Base-by-base conservation (phyloP, 2,797 vertebrate genomes). In the Morelia viridis region DNA sequence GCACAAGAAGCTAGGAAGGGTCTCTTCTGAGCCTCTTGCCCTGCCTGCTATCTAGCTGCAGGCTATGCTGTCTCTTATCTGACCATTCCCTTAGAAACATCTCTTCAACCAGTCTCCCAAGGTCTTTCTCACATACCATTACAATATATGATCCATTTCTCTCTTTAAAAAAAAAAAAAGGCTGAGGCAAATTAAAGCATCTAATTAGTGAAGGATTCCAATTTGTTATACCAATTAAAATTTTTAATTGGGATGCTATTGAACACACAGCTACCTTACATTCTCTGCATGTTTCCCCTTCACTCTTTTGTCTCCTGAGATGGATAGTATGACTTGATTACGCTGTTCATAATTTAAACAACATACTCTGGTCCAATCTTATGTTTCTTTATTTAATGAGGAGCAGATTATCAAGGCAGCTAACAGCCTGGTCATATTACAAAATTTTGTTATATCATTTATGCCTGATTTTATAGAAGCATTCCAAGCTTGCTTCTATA, bases 221-320 rank as follows among this genome's bases (percentile, higher is more conserved):
- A 88, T 89, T 89, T 84, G 86, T 92, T 89, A 89, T 89, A 24
- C n/a, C 61, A 88, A 92, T 88, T 91, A 91, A 91, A 86, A 24
- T 0, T n/a, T 88, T 56, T 88, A 92, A 88, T 84, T 88, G 46
- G 57, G 87, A 46, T 84, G n/a, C 17, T 5, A 57, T 53, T 92
- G 71, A 91, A 35, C 22, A 64, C 8, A 58, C n/a, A 41, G 62
- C 53, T 41, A 60, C 58, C 68, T 88, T 88, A 91, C 11, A 22
- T 35, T 35, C 31, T 28, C 11, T 88, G 71, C 28, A 83, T 62
- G 61, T 84, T 88, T 56, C 46, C 53, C n/a, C 41, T 83, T 83
- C 22, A 57, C 22, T 64, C 26, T 15, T 56, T 64, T 57, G 4
- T 83, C 91, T 88, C 28, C 62, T 19, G 68, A 50, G 56, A n/a